Base-by-base conservation (phyloP, 2,888 invertebrate species). In the Megaustenia siamemsis region DNA sequence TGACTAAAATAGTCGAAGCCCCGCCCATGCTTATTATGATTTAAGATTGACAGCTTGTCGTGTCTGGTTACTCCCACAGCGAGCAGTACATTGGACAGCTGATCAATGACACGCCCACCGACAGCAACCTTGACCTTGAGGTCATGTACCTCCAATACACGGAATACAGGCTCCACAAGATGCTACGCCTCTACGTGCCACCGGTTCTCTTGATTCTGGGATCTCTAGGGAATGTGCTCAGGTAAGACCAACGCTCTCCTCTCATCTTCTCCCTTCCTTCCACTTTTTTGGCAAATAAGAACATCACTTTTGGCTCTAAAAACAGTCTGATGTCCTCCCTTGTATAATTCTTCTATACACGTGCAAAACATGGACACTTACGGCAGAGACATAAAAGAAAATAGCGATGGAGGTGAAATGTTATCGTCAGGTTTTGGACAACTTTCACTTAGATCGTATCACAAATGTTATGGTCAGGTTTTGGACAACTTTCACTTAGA, bases 211-310 rank as follows among this genome's bases (percentile, higher is more conserved):
- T 93, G 38, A 76, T 92, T 12, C 82, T 93, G n/a, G 93, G 93
- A 2, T 92, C 92, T 6, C 88, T 93, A 56, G 93, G 93, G 24
- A 93, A 93, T 82, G 83, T 92, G 35, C 89, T 93, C 84, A 83
- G 83, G 83, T 83, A 53, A 60, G 56, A 28, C 2, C 6, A 53
- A 21, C 18, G 21, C 6, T 49, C 6, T 10, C 15, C 49, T 49
- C 8, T 10, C 8, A 49, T 49, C 6, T 10, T 49, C 49, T n/a
- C n/a, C n/a, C n/a, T n/a, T n/a, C n/a, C n/a, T n/a, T n/a, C n/a
- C n/a, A n/a, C n/a, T n/a, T n/a, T n/a, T n/a, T n/a, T n/a, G n/a
- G n/a, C n/a, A n/a, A n/a, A n/a, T n/a, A n/a, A n/a, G n/a, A n/a
- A n/a, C n/a, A n/a, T n/a, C n/a, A n/a, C n/a, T n/a, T n/a, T n/a